These are phyloP conservation scores for Mercenaria mercenaria DNA, from an alignment of 1,140 invertebrate species.

Conservation along the genomic window DNA sequence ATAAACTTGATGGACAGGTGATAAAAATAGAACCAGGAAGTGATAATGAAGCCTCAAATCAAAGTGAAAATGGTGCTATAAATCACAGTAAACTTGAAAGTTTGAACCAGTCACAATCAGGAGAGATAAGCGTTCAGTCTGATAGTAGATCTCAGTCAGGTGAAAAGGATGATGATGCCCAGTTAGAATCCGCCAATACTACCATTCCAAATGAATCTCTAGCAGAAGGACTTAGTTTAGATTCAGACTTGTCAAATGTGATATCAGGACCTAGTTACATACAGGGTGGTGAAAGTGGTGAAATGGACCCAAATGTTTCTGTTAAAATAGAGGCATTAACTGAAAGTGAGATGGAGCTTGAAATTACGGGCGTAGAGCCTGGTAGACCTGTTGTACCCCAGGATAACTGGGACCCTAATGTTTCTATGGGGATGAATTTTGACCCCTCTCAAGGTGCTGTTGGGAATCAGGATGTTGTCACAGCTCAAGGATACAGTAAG, in stretches of 20 bases:
- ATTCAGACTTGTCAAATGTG: not conserved
- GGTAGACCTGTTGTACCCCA: not conserved
- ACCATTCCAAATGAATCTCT: not conserved
- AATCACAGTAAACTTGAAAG: not conserved
- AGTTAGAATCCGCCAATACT: conserved; percentile 18
- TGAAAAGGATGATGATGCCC: not conserved
- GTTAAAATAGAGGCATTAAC: conserved; percentile 29
- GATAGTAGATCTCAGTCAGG: not conserved
- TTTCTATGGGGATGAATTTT: conserved; percentile 4
- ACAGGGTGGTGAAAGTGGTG: not conserved
- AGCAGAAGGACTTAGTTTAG: conserved; percentile 25
- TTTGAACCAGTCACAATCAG: not conserved
- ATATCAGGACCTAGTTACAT: not conserved
- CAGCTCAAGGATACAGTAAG: conserved; percentile 45
- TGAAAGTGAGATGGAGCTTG: conserved; percentile 39
- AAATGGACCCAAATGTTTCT: not conserved
- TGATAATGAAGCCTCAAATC: conserved; percentile 31
- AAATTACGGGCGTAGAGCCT: conserved; percentile 51
- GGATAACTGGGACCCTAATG: conserved; percentile 40
- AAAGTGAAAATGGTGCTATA: not conserved
- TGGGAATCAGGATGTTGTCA: not conserved
- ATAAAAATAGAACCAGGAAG: not conserved
- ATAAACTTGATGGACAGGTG: not conserved
- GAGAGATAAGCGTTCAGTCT: not conserved
- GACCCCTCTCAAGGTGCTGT: not conserved